These are phyloP conservation scores for Pterois miles DNA, from an alignment of 2,797 vertebrate genomes.

Conservation along the genomic window DNA sequence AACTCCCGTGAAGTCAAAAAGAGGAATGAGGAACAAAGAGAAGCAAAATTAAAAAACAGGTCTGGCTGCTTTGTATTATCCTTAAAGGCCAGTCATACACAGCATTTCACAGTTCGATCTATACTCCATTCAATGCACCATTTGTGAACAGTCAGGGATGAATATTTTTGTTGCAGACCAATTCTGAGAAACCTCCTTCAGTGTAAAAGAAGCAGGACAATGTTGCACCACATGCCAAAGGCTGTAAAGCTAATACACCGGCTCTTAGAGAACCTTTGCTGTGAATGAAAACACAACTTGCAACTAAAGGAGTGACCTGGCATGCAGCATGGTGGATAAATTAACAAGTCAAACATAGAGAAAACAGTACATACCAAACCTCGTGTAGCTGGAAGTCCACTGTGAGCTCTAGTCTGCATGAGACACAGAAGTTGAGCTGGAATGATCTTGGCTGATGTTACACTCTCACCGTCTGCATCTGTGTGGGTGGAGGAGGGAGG, in stretches of 20 bases:
- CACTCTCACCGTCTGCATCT: conserved; percentile 51
- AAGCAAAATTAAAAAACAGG: background rate
- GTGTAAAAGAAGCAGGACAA: background rate
- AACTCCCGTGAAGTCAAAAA: background rate
- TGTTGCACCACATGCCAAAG: background rate
- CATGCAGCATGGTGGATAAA: conserved; percentile 18
- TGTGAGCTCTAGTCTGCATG: too few species aligned
- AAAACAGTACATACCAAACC: conserved; percentile 58
- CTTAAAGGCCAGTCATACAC: background rate
- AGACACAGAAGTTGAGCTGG: conserved; percentile 30
- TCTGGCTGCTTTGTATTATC: background rate
- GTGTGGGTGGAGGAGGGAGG: conserved; percentile 45
- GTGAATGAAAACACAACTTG: background rate
- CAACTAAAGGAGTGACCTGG: background rate
- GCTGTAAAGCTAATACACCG: background rate
- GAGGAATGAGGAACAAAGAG: background rate
- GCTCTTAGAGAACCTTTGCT: background rate
- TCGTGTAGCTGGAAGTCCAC: conserved; percentile 16
- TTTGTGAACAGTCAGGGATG: background rate
- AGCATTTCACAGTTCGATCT: background rate
- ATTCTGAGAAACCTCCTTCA: background rate
- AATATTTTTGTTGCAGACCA: background rate
- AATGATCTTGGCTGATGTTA: conserved; percentile 53
- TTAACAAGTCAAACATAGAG: background rate
- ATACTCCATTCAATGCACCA: background rate